phyloP scores from a whole-genome alignment of 2,888 invertebrate species.

The Hanleya hanleyi region DNA sequence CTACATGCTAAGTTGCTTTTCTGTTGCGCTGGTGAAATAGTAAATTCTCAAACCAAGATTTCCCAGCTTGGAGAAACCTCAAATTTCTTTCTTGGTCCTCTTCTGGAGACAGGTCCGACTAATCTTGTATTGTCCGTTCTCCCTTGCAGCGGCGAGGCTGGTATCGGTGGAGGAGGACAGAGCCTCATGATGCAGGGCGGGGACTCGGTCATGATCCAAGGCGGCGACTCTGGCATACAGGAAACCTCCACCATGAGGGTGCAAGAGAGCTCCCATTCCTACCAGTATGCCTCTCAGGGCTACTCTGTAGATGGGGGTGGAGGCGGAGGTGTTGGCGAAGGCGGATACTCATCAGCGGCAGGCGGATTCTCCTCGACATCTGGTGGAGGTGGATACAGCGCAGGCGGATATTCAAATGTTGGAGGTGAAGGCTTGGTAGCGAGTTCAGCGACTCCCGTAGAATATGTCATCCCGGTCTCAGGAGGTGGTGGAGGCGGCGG shows the following conservation, averaged over 20 bases:
- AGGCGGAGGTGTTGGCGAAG: neutral
- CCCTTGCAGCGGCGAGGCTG: neutral
- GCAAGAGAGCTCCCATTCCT: neutral
- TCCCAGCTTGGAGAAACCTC: no score
- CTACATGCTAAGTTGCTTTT: no score
- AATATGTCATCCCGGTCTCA: neutral
- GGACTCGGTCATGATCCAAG: neutral
- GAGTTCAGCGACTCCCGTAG: neutral
- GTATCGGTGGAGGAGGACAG: neutral
- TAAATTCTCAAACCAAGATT: no score
- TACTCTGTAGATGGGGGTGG: neutral
- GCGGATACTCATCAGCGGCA: neutral
- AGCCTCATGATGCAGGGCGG: neutral
- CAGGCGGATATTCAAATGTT: neutral
- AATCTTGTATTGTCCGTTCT: no score
- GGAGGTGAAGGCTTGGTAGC: neutral
- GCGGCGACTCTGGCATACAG: neutral
- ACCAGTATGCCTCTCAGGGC: constrained; percentile 3
- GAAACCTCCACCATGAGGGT: neutral
- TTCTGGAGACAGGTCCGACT: no score
- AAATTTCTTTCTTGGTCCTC: no score
- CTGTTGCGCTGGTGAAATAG: no score
- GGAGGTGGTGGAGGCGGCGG: neutral
- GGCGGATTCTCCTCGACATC: neutral
- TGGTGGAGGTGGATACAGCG: neutral